Evolutionary conservation across 2,888 invertebrate genomes (phyloP).

Genomic region (Caenorhabditis becei): DNA sequence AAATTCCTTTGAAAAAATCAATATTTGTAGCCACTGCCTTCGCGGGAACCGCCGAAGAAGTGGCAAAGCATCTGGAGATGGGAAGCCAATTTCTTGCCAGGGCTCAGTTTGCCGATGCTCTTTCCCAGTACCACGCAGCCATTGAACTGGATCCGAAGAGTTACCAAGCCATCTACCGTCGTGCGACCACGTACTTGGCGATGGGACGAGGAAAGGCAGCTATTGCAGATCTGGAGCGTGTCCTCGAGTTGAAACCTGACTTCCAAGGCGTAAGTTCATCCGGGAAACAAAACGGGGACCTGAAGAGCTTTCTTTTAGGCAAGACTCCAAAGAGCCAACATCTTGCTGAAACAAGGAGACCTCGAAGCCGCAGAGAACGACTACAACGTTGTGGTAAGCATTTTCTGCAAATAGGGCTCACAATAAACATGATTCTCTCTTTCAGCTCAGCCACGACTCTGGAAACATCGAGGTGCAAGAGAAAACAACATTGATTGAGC

Average conservation of each 20-base stretch:
- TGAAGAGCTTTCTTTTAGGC: conserved; percentile 84
- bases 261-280: conserved; percentile 89
- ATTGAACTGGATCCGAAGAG: conserved; percentile 96
- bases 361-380: conserved; percentile 76
- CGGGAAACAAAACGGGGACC: conserved; percentile 1
- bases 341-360: conserved; percentile 89
- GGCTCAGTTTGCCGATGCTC: conserved; percentile 95
- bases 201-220: conserved; percentile 86
- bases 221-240: conserved; percentile 92
- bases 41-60: conserved; percentile 84
- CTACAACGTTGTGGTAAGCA: conserved; percentile 75
- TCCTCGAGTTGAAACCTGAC: conserved; percentile 94
- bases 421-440: conserved; percentile 12
- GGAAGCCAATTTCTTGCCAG: conserved; percentile 93
- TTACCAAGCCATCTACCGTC: conserved; percentile 94
- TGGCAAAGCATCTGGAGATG: conserved; percentile 93
- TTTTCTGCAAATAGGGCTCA: not conserved
- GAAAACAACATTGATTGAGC: conserved; percentile 86
- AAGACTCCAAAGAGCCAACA: conserved; percentile 89
- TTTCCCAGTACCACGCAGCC: conserved; percentile 97
- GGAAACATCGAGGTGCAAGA: conserved; percentile 88
- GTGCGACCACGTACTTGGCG: conserved; percentile 73
- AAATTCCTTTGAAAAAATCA: not conserved
- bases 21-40: conserved; percentile 40
- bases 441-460: conserved; percentile 87